Base-by-base conservation (phyloP, 2,888 invertebrate species). In the Tipula lateralis region DNA sequence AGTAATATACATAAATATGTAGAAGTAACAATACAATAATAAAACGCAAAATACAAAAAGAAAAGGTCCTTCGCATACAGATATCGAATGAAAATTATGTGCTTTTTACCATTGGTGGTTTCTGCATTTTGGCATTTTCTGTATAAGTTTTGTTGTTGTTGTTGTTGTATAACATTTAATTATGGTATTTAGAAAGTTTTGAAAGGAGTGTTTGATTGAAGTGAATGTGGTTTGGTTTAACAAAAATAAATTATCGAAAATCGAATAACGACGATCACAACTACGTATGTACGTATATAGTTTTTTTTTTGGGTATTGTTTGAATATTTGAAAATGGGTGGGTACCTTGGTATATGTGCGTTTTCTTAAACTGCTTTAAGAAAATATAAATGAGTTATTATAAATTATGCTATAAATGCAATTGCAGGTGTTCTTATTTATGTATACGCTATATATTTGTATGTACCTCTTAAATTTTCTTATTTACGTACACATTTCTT, bases 181-280 rank as follows among this genome's bases (percentile, higher is more conserved):
- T 66, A 66, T 66, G 66, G 66, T 66, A 66, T 66, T 66, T 66
- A 66, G 66, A 66, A 66, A 66, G 66, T 66, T 66, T 66, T 66
- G 66, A 66, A 66, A 66, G 66, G 66, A 66, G 66, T 66, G 66
- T 66, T 66, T 66, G 66, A 66, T 66, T 66, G 66, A 66, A 66
- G 66, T 66, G 66, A 66, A 66, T 66, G 66, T 66, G 66, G 66
- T 66, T 66, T 66, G 66, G 66, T 24, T 44, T 3, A 36, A 66
- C 19, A 24, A 24, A 66, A 9, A 19, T 24, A 66, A 1, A 66
- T 39, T n/a, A 66, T 66, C 24, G 66, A 66, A 24, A 66, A 66
- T 66, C 66, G 24, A 24, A 66, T 1, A 66, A 66, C 19, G 24
- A 66, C 66, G n/a, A 44, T n/a, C n/a, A n/a, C n/a, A 44, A n/a